Conservation (phyloP, 2,797 vertebrate species). For the Manis crassicaudata region DNA sequence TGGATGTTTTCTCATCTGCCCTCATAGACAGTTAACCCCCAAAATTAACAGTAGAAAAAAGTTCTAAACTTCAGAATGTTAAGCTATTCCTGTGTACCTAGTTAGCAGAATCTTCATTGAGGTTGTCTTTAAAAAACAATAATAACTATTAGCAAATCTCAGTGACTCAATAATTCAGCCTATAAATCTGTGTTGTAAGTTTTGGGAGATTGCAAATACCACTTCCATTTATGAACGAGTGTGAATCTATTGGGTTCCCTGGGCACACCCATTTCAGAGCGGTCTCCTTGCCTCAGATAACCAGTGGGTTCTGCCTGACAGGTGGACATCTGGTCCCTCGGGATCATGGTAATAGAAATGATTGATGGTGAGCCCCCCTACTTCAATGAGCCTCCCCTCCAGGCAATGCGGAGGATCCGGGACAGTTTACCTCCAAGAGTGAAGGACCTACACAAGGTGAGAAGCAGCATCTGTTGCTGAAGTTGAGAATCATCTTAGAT, state of each 20-base stretch:
- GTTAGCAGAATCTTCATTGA: not conserved
- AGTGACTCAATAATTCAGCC: not conserved
- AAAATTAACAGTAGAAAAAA: not conserved
- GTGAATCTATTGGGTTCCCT: not conserved
- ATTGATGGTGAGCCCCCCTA: conserved; percentile 98
- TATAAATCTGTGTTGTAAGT: not conserved
- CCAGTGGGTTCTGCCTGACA: conserved; percentile 78
- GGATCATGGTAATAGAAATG: conserved; percentile 99
- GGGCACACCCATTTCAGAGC: not conserved
- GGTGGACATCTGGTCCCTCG: conserved; percentile 99
- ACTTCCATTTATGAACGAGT: not conserved
- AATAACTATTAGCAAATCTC: not conserved
- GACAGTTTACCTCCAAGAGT: conserved; percentile 97
- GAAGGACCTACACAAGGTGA: conserved; percentile 97
- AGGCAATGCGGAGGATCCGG: conserved; percentile 98
- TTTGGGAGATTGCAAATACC: not conserved
- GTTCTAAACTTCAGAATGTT: not conserved
- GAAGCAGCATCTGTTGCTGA: fast-evolving
- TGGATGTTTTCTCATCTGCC: not conserved
- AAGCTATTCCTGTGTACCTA: not conserved
- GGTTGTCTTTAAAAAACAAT: not conserved
- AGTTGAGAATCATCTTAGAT: not conserved
- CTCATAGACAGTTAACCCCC: not conserved
- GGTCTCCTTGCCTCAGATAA: not conserved
- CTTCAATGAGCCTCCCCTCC: conserved; percentile 98